Percentiles rank a stretch among this genome's conserved stretches.
phyloP scores from a whole-genome alignment of 2,888 invertebrate genomes.

The Amiota communis region DNA sequence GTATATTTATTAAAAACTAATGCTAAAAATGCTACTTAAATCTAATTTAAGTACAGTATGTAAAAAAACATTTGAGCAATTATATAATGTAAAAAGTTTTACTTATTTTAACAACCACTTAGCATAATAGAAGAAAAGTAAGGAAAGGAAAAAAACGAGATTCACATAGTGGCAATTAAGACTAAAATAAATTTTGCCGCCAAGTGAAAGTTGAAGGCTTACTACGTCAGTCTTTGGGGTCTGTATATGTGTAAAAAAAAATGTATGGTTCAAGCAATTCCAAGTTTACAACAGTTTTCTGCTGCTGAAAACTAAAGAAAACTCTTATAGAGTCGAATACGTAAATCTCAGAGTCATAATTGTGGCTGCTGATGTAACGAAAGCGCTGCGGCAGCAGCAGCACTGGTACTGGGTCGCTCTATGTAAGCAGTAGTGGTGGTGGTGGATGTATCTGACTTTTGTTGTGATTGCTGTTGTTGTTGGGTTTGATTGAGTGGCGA shows the following conservation, averaged over 20 bases:
- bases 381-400: conserved; percentile 40
- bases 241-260: conserved; percentile 37
- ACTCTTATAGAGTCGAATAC: conserved; percentile 72
- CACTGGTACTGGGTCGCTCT: conserved; percentile 59
- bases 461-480: conserved; percentile 39
- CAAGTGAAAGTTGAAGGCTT: conserved; percentile 46
- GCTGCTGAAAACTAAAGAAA: conserved; percentile 59
- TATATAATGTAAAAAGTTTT: conserved; percentile 31
- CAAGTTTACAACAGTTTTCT: conserved; percentile 14
- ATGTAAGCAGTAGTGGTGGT: conserved; percentile 52
- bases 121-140: not conserved
- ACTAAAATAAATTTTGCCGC: not conserved
- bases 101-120: conserved; percentile 7
- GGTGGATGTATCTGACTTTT: conserved; percentile 41
- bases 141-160: conserved; percentile 13
- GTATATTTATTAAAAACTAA: too few species aligned
- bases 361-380: conserved; percentile 68
- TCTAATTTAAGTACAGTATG: conserved; percentile 22
- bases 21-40: too few species aligned
- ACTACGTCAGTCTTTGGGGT: conserved; percentile 66
- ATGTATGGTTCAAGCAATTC: conserved; percentile 16
- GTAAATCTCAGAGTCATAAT: conserved; percentile 74
- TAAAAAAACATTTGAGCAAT: conserved; percentile 34
- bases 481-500: conserved; percentile 29
- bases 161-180: too few species aligned